Base-by-base conservation (phyloP, 2,797 vertebrate genomes). In the Protosalanx chinensis region DNA sequence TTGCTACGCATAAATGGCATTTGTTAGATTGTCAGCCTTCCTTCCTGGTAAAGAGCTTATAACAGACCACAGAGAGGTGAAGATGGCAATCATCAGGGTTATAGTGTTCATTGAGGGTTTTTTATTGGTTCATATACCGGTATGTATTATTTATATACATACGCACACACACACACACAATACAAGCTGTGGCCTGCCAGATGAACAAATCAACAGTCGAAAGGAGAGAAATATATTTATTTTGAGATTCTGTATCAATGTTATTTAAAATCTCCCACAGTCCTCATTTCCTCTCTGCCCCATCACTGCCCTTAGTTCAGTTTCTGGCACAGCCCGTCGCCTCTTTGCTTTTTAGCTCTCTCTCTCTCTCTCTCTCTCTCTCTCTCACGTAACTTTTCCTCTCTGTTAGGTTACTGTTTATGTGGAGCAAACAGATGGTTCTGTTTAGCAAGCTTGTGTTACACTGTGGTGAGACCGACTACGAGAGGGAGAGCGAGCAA, bases 331-430 rank as follows among this genome's bases (percentile, higher is more conserved):
- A 23, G 1, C 60, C 49, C 23, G 18, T 32, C 62, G 41, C 18
- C 69, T 37, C 51, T 57, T 57, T n/a, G 51, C 41, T 33, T 51
- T 46, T 13, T 46, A 46, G 8, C 41, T 46, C 41, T 41, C 37
- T 46, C 41, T 46, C 41, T 27, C 23, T 27, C 23, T 27, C 23
- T 27, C 41, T 41, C 41, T 46, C 41, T 41, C 41, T 46, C 41
- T 41, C 37, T 46, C 41, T 46, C 41, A 3, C 13, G 41, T 46
- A 8, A 46, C 13, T 46, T 23, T 15, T 33, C 5, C 32, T 27
- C 30, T n/a, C 37, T 60, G 33, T 67, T 23, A 61, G 53, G 49
- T 76, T 78, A 37, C 58, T 72, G 62, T 84, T 73, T 74, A 65
- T 74, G 37, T 27, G 32, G 53, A 75, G 53, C 35, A 76, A 58